Base-by-base conservation (phyloP, 2,888 invertebrate species). In the Habrosyne pyritoides region DNA sequence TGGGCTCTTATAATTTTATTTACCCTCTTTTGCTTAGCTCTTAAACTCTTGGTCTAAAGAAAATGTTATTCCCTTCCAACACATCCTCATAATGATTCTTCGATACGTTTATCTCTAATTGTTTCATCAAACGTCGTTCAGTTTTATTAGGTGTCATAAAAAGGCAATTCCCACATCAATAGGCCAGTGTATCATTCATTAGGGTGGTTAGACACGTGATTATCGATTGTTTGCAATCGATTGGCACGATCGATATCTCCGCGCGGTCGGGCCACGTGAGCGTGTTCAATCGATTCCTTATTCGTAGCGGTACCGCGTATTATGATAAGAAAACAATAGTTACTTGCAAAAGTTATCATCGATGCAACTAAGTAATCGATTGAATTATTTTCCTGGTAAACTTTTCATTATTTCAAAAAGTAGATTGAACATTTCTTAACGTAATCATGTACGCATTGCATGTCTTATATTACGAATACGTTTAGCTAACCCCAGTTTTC, bases 191-290 rank as follows among this genome's bases (percentile, higher is more conserved):
- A 50, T 30, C 28, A 28, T 26, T 21, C 53, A 48, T 49, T 36
- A 36, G n/a, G 49, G 26, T 21, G 24, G n/a, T 36, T 53, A 26
- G n/a, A 22, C 53, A 47, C 47, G 46, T 49, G 42, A 21, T 30
- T 36, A 33, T 54, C 53, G 48, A 53, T 53, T 49, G 48, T 68
- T 65, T 57, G 64, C 53, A 28, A 22, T 48, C 47, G 54, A 61
- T 60, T 53, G 22, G 22, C 54, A n/a, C 53, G 42, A 55, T 59
- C 55, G 59, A 59, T 60, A 58, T 63, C 63, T 57, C 49, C 46
- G 52, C 47, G 55, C 55, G 49, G 53, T 62, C 12, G 46, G 59
- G 42, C 4, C 59, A 57, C 60, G 61, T 64, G 55, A 57, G 57
- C 59, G 56, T 10, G 50, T 10, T 18, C 5, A 50, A 50, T 50